A percentile compares a stretch with the other conserved stretches of the same genome.
Conservation (phyloP, 2,113 vertebrate species). For the human region DNA sequence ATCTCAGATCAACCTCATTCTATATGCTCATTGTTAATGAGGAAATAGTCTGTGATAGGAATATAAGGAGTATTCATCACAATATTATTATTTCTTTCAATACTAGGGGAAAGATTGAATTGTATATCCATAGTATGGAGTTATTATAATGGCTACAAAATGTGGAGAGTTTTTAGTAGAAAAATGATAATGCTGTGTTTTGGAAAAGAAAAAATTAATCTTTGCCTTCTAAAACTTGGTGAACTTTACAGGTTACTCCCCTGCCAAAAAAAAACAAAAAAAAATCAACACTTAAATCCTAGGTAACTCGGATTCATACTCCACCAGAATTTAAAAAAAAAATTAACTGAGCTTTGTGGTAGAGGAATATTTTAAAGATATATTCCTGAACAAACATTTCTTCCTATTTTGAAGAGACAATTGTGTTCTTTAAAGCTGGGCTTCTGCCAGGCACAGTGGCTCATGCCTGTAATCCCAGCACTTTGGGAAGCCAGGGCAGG, state of each 20-base stretch:
- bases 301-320: background rate
- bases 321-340: background rate
- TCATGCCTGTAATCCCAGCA: no score
- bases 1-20: background rate
- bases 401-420: background rate
- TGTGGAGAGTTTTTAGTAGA: background rate
- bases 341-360: background rate
- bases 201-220: background rate
- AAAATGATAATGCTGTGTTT: background rate
- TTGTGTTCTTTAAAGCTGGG: background rate
- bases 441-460: no score
- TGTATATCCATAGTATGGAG: background rate
- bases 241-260: background rate
- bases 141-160: background rate
- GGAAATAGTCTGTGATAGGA: background rate
- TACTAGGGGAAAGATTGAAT: background rate
- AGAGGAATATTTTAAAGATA: background rate
- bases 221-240: background rate
- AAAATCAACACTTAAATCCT: background rate
- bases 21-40: background rate
- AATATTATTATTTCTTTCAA: background rate
- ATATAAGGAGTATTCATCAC: background rate
- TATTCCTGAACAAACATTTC: background rate
- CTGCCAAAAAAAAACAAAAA: background rate
- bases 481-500: no score